Evolutionary conservation across 2,888 invertebrate genomes (phyloP).

Genomic region (Ptychoptera albimana): DNA sequence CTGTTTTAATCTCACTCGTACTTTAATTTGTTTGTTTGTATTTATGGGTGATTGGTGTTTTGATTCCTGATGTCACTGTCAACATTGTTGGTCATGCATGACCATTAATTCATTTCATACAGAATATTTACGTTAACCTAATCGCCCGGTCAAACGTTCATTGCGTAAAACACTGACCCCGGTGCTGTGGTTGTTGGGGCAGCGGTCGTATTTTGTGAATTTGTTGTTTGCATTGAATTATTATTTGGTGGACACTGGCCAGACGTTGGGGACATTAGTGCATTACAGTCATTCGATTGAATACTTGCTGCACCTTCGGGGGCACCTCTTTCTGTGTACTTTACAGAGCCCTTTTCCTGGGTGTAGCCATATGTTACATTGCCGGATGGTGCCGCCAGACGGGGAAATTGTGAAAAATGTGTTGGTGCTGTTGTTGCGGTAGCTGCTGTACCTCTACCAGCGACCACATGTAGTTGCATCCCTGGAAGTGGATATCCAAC

Average conservation of each 20-base stretch:
- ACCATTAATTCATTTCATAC: background rate
- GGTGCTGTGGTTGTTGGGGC: conserved; percentile 16
- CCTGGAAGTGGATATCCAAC: conserved; percentile 32
- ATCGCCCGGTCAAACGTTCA: conserved; percentile 69
- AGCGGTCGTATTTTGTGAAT: conserved; percentile 17
- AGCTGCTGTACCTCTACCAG: conserved; percentile 21
- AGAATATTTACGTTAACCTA: conserved; percentile 20
- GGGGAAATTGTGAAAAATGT: conserved; percentile 18
- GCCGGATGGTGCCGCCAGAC: conserved; percentile 1
- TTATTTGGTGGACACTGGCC: conserved; percentile 33
- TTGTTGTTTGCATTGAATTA: background rate
- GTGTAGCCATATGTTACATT: conserved; percentile 21
- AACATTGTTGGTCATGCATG: no score
- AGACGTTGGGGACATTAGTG: conserved; percentile 31
- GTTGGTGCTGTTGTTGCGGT: conserved; percentile 13
- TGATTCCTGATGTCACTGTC: no score
- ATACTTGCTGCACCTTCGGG: conserved; percentile 59
- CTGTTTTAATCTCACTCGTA: no score
- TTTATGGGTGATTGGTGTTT: no score
- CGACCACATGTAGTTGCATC: conserved; percentile 33
- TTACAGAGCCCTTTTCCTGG: conserved; percentile 22
- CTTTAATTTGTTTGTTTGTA: no score
- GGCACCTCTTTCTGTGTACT: conserved; percentile 44
- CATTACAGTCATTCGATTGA: conserved; percentile 24
- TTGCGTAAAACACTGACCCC: conserved; percentile 59